Evolutionary conservation across 2,888 invertebrate genomes (phyloP), one percentile per base, ranked within the genome.

Genomic region (Scaptodrosophila latifasciaeformis): DNA sequence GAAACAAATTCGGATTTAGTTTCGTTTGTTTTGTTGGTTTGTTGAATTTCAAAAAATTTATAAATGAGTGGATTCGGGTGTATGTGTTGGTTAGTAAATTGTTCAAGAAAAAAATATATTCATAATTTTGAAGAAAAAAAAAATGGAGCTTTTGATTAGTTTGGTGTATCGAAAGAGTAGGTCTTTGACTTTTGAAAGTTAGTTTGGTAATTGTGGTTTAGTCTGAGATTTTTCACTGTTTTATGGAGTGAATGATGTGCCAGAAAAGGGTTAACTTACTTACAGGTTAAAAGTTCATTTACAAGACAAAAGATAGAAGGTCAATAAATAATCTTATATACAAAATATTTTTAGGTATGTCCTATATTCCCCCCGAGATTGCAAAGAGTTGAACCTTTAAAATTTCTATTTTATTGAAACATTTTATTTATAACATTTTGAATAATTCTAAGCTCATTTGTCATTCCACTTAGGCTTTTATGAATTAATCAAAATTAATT

Each of bases 1-100:
- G 74, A 79, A 74, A 79, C 58, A 70, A 79, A 67, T 77, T 65
- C 52, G 29, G 68, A 52, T 64, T 63, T 52, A 30, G 43, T 65
- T 65, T 64, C 34, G 49, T 24, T 24, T 24, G 24, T 60, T 65
- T 65, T 50, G 53, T 70, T 65, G 59, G 64, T 58, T 68, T 59
- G 60, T 79, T 72, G 69, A 71, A 69, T 65, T 79, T 67, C 59
- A 61, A 46, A 47, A 37, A 24, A 24, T 3, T 24, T 24, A 7
- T 24, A 7, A 24, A 7, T 24, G n/a, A 44, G 48, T 62, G 62
- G 57, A 54, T 6, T 55, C 63, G 50, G 19, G 24, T 24, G 27
- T 67, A 40, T 65, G 10, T n/a, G 54, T 47, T 63, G 58, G 76
- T 78, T 76, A 75, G 68, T 70, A 67, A 51, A 60, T 58, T 55